Percentiles rank a stretch among this genome's conserved stretches.
Evolutionary conservation across 2,113 vertebrate species (phyloP).

Genomic region (Bothrops jararaca): DNA sequence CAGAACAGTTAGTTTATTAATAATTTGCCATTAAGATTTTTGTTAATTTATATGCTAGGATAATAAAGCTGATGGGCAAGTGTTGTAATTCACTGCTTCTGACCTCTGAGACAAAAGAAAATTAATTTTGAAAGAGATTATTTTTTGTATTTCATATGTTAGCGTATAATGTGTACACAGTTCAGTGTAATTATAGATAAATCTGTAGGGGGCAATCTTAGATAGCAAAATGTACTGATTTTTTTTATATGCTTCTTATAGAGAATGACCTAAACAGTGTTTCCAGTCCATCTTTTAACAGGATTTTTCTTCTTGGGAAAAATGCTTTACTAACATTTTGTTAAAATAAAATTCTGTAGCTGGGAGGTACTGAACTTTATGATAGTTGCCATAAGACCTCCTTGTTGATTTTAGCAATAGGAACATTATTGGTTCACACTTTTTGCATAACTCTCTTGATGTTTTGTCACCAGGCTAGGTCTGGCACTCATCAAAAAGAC

Average conservation of each 20-base stretch:
- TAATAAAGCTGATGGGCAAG: background rate
- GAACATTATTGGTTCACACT: background rate
- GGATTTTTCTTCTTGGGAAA: background rate
- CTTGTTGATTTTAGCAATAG: background rate
- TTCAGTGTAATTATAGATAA: conserved; percentile 37
- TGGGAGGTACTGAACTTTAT: background rate
- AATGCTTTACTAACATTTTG: background rate
- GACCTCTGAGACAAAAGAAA: background rate
- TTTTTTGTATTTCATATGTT: background rate
- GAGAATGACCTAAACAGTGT: background rate
- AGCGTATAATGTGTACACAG: rapidly evolving
- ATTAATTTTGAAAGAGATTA: background rate
- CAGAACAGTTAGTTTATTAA: background rate
- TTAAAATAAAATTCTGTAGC: background rate
- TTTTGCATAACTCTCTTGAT: background rate
- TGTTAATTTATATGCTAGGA: background rate
- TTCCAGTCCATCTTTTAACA: background rate
- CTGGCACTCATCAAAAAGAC: background rate
- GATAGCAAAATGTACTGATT: conserved; percentile 50
- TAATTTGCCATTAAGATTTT: background rate
- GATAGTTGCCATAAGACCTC: background rate
- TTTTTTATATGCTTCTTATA: background rate
- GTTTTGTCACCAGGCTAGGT: background rate
- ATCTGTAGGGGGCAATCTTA: conserved; percentile 72
- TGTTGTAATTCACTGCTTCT: background rate